phyloP scores from a whole-genome alignment of 2,797 vertebrate species.

The Buceros bicornis region DNA sequence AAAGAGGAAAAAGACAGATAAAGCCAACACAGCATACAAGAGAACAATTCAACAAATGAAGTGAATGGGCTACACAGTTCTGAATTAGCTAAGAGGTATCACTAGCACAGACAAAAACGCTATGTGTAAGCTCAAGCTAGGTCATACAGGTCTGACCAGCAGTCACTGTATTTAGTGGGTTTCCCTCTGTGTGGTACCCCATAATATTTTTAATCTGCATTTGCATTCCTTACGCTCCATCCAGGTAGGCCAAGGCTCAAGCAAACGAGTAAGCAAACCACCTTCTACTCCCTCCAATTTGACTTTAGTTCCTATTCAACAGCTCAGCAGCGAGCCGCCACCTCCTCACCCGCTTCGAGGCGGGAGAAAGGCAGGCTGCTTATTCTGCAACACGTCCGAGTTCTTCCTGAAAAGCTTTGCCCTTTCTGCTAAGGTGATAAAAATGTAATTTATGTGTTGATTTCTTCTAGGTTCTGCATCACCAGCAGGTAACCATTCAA shows the following conservation, averaged over 20 bases:
- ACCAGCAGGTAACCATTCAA: slow-evolving; percentile 54
- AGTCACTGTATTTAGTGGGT: background rate
- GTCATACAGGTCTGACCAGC: background rate
- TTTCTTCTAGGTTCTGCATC: slow-evolving; percentile 53
- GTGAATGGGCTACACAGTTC: background rate
- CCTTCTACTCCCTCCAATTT: background rate
- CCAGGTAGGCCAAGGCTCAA: background rate
- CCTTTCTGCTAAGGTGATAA: slow-evolving; percentile 42
- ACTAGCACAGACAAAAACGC: background rate
- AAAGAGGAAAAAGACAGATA: background rate
- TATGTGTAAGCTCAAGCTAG: background rate
- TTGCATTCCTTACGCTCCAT: background rate
- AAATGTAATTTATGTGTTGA: slow-evolving; percentile 41
- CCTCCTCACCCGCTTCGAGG: background rate
- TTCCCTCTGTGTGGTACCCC: background rate
- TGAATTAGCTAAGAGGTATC: background rate
- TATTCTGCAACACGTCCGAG: slow-evolving; percentile 41
- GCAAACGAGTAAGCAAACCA: background rate
- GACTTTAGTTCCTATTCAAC: background rate
- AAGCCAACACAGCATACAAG: background rate
- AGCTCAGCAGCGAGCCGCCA: background rate
- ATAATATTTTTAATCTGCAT: background rate
- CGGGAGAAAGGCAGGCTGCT: background rate
- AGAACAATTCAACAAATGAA: background rate
- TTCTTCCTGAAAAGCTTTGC: background rate